Evolutionary conservation across 2,113 vertebrate species (phyloP), one percentile per base, ranked within the genome.

Genomic region (Oreochromis aureus): DNA sequence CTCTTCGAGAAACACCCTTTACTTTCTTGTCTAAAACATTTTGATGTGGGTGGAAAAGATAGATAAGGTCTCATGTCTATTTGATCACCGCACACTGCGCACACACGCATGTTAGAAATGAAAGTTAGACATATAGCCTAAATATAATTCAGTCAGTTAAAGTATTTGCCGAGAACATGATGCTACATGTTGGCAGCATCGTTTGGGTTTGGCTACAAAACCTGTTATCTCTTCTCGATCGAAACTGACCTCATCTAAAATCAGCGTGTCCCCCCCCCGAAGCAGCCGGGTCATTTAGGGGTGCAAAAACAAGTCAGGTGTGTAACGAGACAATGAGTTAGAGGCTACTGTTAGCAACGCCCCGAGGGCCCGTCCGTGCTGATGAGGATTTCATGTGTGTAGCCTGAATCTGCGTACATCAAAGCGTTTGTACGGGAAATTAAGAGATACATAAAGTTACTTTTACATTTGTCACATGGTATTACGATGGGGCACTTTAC

Each of bases 401-500:
- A 12, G 71, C 24, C 71, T 51, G 44, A 78, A 51, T 32, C 44
- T 8, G 10, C 7, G 4, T 1, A 32, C 71, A 78, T 78, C 3
- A 55, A 11, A 55, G 53, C 11, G 16, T 78, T 51, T 32, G 30
- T 78, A n/a, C 4, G 18, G 24, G 6, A 78, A 78, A 78, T 78
- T 53, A 32, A 78, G 27, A 32, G 0, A 51, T 48, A 10, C 44
- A 76, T 19, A 51, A 76, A 51, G 10, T 51, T 76, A 76, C 44
- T 76, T 76, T 76, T 76, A 44, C 8, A 48, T 51, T 8, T 34
- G 22, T 32, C 71, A 51, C 16, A 19, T 6, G 46, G 11, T 78
- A 0, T 51, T 32, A 78, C 6, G 6, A 78, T 32, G 0, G 34
- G 0, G 19, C 2, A 0, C 61, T 7, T 66, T 66, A 22, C 61